Percentiles rank a stretch among this genome's conserved stretches.
These are phyloP conservation scores for Hemithea aestivaria DNA, from an alignment of 2,888 invertebrate species.

Conservation along the genomic window DNA sequence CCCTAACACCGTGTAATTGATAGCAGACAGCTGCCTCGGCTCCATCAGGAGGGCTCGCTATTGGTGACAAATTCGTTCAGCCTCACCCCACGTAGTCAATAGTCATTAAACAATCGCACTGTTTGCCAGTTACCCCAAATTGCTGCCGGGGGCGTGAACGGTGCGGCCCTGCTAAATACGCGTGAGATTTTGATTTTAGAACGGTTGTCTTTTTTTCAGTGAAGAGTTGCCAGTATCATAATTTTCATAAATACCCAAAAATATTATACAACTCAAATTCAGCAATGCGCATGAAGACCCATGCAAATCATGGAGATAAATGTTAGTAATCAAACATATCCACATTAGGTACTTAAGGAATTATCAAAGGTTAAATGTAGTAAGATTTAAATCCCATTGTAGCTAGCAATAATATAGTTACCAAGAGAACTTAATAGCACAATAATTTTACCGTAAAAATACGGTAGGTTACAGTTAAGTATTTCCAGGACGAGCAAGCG, in stretches of 20 bases:
- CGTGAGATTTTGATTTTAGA: constrained; percentile 40
- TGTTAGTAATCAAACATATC: too few relatives aligned
- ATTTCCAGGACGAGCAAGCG: too few relatives aligned
- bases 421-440: too few relatives aligned
- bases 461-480: too few relatives aligned
- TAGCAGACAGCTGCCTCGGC: constrained; percentile 58
- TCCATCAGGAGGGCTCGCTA: constrained; percentile 42
- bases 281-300: too few relatives aligned
- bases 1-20: constrained; percentile 67
- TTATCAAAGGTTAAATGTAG: too few relatives aligned
- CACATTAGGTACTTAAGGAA: too few relatives aligned
- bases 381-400: too few relatives aligned
- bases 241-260: constrained; percentile 7
- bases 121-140: constrained; percentile 46
- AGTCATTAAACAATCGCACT: constrained; percentile 40
- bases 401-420: too few relatives aligned
- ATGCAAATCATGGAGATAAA: too few relatives aligned
- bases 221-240: not conserved
- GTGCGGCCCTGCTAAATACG: constrained; percentile 36
- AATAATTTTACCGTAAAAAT: too few relatives aligned
- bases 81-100: constrained; percentile 40
- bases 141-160: constrained; percentile 53
- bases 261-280: too few relatives aligned
- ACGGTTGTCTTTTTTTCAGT: constrained; percentile 11
- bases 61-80: constrained; percentile 71